These are phyloP conservation scores for Oxycera nigricornis DNA, from an alignment of 2,888 invertebrate genomes.

Conservation along the genomic window DNA sequence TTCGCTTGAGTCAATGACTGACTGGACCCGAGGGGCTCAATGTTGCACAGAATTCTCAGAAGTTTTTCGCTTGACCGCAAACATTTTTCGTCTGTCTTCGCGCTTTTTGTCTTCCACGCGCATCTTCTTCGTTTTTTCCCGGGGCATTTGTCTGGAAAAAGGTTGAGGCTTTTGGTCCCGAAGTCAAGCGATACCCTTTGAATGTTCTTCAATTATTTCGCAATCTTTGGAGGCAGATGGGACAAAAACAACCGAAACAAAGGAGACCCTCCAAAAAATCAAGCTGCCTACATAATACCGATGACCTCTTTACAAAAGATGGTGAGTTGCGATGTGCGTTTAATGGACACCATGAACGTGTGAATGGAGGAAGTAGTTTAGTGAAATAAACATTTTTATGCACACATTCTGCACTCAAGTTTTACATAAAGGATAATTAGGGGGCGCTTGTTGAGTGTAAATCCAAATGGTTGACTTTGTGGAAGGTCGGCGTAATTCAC, in stretches of 20 bases:
- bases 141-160: background rate
- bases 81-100: conserved; percentile 11
- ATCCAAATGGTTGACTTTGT: too few relatives aligned
- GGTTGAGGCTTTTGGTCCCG: background rate
- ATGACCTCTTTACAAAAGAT: background rate
- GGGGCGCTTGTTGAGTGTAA: too few relatives aligned
- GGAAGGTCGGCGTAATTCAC: too few relatives aligned
- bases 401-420: too few relatives aligned
- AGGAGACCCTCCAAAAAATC: background rate
- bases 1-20: conserved; percentile 35
- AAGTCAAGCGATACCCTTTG: conserved; percentile 9
- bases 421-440: too few relatives aligned
- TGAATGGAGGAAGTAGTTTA: too few relatives aligned
- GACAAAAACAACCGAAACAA: background rate
- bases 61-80: conserved; percentile 37
- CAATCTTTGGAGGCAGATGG: background rate
- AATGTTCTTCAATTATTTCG: background rate
- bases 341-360: background rate
- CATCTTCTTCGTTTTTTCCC: background rate
- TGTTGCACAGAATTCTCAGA: conserved; percentile 31
- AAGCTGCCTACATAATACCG: background rate
- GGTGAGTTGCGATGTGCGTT: background rate
- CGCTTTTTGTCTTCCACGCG: background rate
- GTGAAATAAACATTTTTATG: too few relatives aligned
- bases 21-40: background rate